These are phyloP conservation scores for Cnemophilus loriae DNA, from an alignment of 2,113 vertebrate species.

Conservation along the genomic window DNA sequence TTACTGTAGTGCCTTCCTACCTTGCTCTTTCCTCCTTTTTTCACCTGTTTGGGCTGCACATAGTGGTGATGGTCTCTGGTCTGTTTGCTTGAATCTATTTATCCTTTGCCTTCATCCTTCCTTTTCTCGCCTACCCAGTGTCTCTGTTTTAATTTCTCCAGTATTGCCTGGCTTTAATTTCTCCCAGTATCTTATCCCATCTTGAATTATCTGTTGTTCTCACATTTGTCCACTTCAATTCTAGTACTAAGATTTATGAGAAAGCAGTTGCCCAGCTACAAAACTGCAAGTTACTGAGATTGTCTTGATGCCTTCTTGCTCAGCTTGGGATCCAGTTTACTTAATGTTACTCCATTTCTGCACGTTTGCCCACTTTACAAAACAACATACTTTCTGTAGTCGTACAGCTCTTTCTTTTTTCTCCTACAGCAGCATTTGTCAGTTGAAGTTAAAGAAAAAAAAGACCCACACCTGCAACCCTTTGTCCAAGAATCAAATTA, in stretches of 20 bases:
- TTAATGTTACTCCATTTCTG: background rate
- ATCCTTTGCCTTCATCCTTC: background rate
- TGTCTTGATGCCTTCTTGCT: background rate
- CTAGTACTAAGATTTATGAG: background rate
- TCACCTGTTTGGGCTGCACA: background rate
- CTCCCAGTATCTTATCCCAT: background rate
- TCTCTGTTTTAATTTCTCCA: background rate
- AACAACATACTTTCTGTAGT: background rate
- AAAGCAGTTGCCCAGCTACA: background rate
- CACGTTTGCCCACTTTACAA: background rate
- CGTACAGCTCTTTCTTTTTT: background rate
- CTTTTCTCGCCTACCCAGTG: background rate
- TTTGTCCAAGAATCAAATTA: background rate
- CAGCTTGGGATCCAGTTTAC: background rate
- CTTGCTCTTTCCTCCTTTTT: background rate
- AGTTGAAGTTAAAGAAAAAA: background rate
- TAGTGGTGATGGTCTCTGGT: background rate
- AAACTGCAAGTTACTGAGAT: background rate
- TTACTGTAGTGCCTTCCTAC: accelerated
- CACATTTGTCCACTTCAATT: background rate
- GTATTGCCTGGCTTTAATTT: background rate
- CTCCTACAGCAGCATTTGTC: background rate
- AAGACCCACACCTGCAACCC: background rate
- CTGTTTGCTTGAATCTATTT: background rate
- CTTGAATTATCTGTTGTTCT: background rate